Percentiles rank a stretch among this genome's conserved stretches.
These are phyloP conservation scores for Anoura caudifer DNA, from an alignment of 2,113 vertebrate species.

Conservation along the genomic window DNA sequence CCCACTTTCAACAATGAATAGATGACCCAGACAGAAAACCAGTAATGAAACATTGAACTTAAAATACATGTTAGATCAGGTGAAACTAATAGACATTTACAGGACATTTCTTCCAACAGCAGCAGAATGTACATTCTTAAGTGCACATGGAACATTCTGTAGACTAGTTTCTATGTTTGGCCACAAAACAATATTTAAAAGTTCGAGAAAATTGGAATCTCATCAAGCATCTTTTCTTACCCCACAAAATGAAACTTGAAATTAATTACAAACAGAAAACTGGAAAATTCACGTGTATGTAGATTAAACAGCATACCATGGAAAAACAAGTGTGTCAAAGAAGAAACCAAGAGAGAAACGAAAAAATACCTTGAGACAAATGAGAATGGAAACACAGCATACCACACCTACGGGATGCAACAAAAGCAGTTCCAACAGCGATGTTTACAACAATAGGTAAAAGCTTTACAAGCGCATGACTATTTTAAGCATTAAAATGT, in stretches of 20 bases:
- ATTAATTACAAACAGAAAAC: neutral
- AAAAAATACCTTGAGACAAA: neutral
- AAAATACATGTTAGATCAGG: neutral
- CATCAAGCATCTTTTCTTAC: neutral
- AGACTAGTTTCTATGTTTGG: neutral
- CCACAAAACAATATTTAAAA: neutral
- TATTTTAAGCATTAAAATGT: no score
- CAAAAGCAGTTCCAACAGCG: neutral
- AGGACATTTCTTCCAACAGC: neutral
- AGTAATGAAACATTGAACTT: neutral
- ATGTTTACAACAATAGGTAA: neutral
- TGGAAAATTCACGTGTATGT: neutral
- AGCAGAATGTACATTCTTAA: neutral
- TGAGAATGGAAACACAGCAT: neutral
- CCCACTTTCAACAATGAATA: neutral
- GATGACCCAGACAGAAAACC: neutral
- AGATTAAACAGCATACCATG: neutral
- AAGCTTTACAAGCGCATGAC: no score
- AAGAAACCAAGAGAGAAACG: neutral
- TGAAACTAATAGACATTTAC: neutral
- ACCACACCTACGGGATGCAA: neutral
- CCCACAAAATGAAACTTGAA: neutral
- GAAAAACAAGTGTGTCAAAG: neutral
- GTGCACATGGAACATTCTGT: neutral
- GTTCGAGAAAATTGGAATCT: neutral